Evolutionary conservation across 2,113 vertebrate genomes (phyloP), one percentile per base, ranked within the genome.

Genomic region (Pungitius pungitius): DNA sequence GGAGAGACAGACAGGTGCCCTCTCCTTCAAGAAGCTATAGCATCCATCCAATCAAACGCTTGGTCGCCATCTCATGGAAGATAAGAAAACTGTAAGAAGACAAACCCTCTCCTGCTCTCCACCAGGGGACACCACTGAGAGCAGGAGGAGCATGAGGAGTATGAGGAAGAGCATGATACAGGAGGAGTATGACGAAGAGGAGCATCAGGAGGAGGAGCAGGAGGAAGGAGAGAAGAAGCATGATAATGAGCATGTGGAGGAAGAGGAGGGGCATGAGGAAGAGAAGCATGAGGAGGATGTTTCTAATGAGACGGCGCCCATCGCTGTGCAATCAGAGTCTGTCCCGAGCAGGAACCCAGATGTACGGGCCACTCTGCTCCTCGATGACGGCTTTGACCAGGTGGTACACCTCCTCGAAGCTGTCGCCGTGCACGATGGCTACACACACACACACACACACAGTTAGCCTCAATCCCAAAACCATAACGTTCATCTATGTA

Each of bases 301-400:
- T 64, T 60, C 51, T 24, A n/a, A 47, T 77, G 64, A 66, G 68
- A 69, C 6, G 0, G 22, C 2, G 12, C 10, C 43, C 1, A 2
- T 6, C 15, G 20, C 47, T 14, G 20, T 30, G 66, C 78, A 68
- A 91, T 93, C 94, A 96, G 90, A 96, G 95, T 87, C 95, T 94
- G 85, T 96, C 96, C 2, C 94, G 88, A 59, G 94, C 93, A 0
- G 94, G 95, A 35, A 96, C 93, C 96, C 96, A 97, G 89, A 96
- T 96, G 89, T 96, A 96, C 0, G 96, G 96, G 10, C 96, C 96
- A n/a, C 96, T 96, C 81, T 96, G 95, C 84, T 96, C 96, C 87
- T 97, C 96, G 1, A 97, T 95, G 83, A 96, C 93, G 0, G 92
- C 89, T 77, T 96, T 96, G 65, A 95, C 90, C 56, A 93, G 95